A percentile compares a stretch with the other conserved stretches of the same genome.
These are phyloP conservation scores for Pelodytes ibericus DNA, from an alignment of 2,797 vertebrate genomes.

Conservation along the genomic window DNA sequence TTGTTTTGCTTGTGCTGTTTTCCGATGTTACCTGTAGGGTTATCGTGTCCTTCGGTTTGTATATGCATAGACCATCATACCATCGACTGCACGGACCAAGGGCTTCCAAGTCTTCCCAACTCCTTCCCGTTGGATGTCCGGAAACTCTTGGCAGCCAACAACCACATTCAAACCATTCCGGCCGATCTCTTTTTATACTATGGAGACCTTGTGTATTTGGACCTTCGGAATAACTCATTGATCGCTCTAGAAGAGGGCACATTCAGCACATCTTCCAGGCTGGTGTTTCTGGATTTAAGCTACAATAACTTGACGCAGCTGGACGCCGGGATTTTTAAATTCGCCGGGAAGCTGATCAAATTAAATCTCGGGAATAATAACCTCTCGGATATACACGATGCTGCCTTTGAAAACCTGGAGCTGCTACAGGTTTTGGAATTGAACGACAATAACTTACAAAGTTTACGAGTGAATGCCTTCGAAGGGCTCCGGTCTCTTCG, in stretches of 20 bases:
- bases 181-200: constrained; percentile 94
- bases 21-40: constrained; percentile 75
- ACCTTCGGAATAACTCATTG: constrained; percentile 94
- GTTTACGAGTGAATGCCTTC: constrained; percentile 85
- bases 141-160: constrained; percentile 90
- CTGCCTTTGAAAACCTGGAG: constrained; percentile 89
- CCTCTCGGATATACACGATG: constrained; percentile 86
- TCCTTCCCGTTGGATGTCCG: constrained; percentile 92
- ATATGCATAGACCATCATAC: constrained; percentile 92
- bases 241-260: constrained; percentile 88
- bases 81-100: constrained; percentile 92
- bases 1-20: constrained; percentile 73
- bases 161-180: constrained; percentile 89
- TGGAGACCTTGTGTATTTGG: constrained; percentile 93
- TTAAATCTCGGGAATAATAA: constrained; percentile 89
- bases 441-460: constrained; percentile 89
- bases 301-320: constrained; percentile 95
- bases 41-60: constrained; percentile 87
- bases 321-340: constrained; percentile 86
- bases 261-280: constrained; percentile 89
- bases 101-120: constrained; percentile 87
- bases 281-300: constrained; percentile 93
- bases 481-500: constrained; percentile 88
- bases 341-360: constrained; percentile 89
- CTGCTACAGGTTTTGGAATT: constrained; percentile 92